These are phyloP conservation scores for Idaea biselata DNA, from an alignment of 2,888 invertebrate species.

Conservation along the genomic window DNA sequence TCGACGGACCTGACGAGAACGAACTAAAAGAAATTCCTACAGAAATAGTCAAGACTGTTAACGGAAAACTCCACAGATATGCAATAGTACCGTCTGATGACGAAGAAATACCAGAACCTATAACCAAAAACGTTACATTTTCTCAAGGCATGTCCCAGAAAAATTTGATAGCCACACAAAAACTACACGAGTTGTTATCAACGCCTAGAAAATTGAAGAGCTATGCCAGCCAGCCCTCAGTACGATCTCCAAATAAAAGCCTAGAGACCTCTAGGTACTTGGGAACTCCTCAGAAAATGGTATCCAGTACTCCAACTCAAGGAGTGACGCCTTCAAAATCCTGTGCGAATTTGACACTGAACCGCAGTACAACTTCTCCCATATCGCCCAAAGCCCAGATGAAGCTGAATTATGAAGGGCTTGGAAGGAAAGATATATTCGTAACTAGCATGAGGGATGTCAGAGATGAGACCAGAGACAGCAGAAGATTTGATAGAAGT, in stretches of 20 bases:
- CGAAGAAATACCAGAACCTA: conserved; percentile 50
- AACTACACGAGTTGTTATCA: conserved; percentile 86
- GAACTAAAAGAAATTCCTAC: conserved; percentile 80
- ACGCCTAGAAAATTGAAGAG: conserved; percentile 84
- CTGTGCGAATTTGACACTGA: conserved; percentile 66
- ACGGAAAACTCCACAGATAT: conserved; percentile 80
- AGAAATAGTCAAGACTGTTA: conserved; percentile 82
- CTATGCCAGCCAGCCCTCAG: conserved; percentile 75
- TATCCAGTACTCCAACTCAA: conserved; percentile 67
- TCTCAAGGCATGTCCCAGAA: conserved; percentile 74
- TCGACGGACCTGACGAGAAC: conserved; percentile 76
- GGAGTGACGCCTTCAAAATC: conserved; percentile 71
- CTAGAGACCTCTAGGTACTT: conserved; percentile 44
- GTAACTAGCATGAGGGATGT: conserved; percentile 68
- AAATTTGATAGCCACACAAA: conserved; percentile 87
- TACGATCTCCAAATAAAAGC: conserved; percentile 63
- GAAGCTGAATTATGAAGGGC: conserved; percentile 74
- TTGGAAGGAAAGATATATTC: conserved; percentile 64
- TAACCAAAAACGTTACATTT: conserved; percentile 58
- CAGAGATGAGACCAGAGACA: conserved; percentile 59
- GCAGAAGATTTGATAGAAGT: conserved; percentile 53
- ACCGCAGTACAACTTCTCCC: conserved; percentile 54
- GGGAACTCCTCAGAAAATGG: conserved; percentile 53
- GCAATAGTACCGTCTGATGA: conserved; percentile 82
- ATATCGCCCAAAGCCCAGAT: conserved; percentile 80